Evolutionary conservation across 2,113 vertebrate genomes (phyloP).

Genomic region (Heterotis niloticus): DNA sequence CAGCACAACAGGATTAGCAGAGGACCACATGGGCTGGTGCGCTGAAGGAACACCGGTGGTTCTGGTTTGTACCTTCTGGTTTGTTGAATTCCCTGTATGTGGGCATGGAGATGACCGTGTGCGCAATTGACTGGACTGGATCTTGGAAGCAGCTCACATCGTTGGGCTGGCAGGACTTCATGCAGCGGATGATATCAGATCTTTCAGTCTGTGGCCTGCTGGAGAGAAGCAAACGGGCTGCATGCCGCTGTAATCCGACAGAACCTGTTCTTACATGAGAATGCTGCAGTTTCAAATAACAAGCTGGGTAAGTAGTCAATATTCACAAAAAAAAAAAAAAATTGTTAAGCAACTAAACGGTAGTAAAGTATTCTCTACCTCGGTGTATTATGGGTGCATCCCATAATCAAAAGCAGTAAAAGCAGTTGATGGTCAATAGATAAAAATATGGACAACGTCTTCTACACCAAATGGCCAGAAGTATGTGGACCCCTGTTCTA

Average conservation of each 20-base stretch:
- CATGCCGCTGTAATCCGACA: slow-evolving; percentile 27
- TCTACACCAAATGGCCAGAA: no score
- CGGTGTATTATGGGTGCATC: no score
- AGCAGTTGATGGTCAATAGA: no score
- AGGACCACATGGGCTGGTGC: background rate
- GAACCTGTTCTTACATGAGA: background rate
- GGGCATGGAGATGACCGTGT: slow-evolving; percentile 89
- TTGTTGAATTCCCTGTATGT: slow-evolving; percentile 85
- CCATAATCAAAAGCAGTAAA: no score
- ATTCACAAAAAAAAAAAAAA: no score
- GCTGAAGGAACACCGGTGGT: background rate
- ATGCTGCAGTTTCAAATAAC: background rate
- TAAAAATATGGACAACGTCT: no score
- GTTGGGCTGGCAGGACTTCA: slow-evolving; percentile 80
- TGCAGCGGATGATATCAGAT: slow-evolving; percentile 81
- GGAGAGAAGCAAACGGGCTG: slow-evolving; percentile 27
- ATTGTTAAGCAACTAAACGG: no score
- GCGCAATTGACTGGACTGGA: slow-evolving; percentile 81
- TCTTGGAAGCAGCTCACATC: slow-evolving; percentile 77
- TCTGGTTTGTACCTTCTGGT: slow-evolving; percentile 76
- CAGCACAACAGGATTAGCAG: background rate
- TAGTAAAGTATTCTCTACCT: no score
- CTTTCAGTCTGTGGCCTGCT: slow-evolving; percentile 67
- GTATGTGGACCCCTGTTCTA: no score
- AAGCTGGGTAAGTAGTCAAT: no score